phyloP scores from a whole-genome alignment of 2,113 vertebrate species.

The Rhabdomys dilectus region DNA sequence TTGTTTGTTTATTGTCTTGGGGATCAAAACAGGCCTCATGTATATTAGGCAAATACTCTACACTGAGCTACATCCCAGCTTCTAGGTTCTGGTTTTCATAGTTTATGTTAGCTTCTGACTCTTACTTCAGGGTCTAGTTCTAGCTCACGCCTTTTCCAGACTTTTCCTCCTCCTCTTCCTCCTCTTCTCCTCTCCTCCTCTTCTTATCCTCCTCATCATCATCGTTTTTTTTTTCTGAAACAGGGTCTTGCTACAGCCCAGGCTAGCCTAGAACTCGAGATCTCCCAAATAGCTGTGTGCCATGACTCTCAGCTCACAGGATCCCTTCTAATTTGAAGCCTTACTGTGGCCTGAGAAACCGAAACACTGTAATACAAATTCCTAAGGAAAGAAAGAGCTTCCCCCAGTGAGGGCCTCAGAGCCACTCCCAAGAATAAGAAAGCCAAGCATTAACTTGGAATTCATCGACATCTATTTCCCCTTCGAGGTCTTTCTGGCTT shows the following conservation, averaged over 20 bases:
- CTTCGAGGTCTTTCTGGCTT: slow-evolving; percentile 28
- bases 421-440: not conserved
- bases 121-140: not conserved
- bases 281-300: not conserved
- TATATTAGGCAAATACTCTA: not conserved
- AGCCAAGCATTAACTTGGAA: not conserved
- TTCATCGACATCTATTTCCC: not conserved
- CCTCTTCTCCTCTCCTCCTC: not conserved
- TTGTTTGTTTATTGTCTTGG: not conserved
- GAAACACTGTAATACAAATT: not conserved
- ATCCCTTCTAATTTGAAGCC: not conserved
- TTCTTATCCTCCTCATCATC: not conserved
- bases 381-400: not conserved
- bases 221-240: not conserved
- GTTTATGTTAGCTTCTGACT: not conserved
- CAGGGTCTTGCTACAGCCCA: not conserved
- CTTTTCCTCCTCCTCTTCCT: too few relatives aligned
- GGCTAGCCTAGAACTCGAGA: not conserved
- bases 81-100: not conserved
- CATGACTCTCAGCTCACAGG: not conserved
- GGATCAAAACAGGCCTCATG: not conserved
- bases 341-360: not conserved
- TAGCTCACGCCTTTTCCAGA: not conserved
- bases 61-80: not conserved
- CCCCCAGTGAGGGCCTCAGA: not conserved